A percentile compares a stretch with the other conserved stretches of the same genome.
These are phyloP conservation scores for Chrysomallon squamiferum DNA, from an alignment of 1,140 invertebrate species.

Conservation along the genomic window DNA sequence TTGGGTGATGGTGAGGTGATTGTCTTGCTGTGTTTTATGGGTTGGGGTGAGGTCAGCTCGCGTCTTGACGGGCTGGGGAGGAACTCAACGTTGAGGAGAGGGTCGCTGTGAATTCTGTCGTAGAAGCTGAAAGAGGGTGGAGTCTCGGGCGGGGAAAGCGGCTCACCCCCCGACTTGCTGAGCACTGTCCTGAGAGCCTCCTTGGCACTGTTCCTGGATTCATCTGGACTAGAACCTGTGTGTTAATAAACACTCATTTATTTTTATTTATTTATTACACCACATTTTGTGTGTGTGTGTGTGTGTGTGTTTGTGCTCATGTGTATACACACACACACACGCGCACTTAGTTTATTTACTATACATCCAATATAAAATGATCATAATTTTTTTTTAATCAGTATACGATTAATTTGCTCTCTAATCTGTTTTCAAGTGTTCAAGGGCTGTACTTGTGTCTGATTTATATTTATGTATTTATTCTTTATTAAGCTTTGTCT, in stretches of 20 bases:
- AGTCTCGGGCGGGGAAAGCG: constrained; percentile 13
- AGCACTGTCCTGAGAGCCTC: constrained; percentile 38
- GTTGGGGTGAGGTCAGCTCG: too few relatives aligned
- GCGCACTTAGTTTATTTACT: not conserved
- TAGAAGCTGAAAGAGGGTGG: constrained; percentile 35
- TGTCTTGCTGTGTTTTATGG: too few relatives aligned
- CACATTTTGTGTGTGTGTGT: too few relatives aligned
- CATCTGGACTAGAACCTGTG: constrained; percentile 34
- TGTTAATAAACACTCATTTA: too few relatives aligned
- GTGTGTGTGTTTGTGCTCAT: too few relatives aligned
- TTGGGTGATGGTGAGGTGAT: too few relatives aligned
- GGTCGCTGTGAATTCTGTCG: constrained; percentile 36
- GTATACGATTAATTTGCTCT: not conserved
- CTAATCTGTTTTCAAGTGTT: too few relatives aligned
- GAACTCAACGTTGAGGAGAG: constrained; percentile 36
- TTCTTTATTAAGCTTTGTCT: too few relatives aligned
- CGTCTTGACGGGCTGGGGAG: not conserved
- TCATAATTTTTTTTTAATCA: not conserved
- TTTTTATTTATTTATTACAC: too few relatives aligned
- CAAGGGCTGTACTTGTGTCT: too few relatives aligned
- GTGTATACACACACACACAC: too few relatives aligned
- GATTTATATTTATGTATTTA: too few relatives aligned
- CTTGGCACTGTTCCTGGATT: constrained; percentile 27
- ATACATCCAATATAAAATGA: not conserved
- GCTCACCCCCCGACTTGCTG: constrained; percentile 37